Percentiles rank a stretch among this genome's conserved stretches.
These are phyloP conservation scores for Arizona elegans DNA, from an alignment of 2,113 vertebrate species.

Conservation along the genomic window DNA sequence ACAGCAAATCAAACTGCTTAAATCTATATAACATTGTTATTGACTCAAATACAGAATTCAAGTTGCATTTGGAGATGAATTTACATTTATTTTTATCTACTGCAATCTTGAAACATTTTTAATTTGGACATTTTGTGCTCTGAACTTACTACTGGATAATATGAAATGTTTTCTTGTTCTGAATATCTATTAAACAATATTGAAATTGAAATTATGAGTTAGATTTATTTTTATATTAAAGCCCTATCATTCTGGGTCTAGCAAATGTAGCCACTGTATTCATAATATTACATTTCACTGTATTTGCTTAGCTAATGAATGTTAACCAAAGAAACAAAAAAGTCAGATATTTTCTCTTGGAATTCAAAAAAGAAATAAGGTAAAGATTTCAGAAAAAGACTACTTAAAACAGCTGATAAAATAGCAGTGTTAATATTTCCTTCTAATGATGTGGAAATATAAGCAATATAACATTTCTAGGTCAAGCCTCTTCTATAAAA, in stretches of 20 bases:
- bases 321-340: neutral
- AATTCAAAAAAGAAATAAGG: neutral
- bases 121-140: neutral
- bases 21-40: neutral
- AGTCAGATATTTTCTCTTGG: neutral
- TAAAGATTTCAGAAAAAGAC: neutral
- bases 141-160: neutral
- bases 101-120: neutral
- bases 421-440: neutral
- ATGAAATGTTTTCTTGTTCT: neutral
- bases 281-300: neutral
- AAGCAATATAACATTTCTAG: neutral
- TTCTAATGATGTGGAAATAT: neutral
- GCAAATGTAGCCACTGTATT: neutral
- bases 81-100: neutral
- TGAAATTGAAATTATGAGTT: neutral
- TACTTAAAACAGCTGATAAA: neutral
- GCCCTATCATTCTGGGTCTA: neutral
- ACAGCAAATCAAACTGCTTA: neutral
- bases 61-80: neutral
- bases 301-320: neutral
- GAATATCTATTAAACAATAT: neutral
- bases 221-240: neutral
- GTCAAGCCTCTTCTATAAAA: neutral
- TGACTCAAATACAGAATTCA: neutral